Evolutionary conservation across 2,113 vertebrate genomes (phyloP), one percentile per base, ranked within the genome.

Genomic region (Thalassarche chlororhynchos): DNA sequence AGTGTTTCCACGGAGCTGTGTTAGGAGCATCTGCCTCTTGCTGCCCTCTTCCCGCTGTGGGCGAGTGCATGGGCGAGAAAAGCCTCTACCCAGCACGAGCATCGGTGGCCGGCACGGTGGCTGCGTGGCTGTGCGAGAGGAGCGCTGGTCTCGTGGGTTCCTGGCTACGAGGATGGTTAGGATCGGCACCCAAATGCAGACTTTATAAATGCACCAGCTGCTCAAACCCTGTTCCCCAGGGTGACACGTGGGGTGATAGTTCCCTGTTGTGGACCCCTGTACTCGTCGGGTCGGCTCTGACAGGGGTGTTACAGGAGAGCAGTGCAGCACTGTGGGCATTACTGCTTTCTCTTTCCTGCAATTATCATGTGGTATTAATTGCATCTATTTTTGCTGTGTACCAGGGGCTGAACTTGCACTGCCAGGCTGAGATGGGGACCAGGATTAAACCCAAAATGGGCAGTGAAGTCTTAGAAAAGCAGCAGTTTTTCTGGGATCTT

Each of bases 111-210:
- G 65, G 46, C 34, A 13, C 3, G 7, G 52, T 19, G 4, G 1
- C n/a, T 5, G 36, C 1, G 4, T 15, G 68, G 55, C 46, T 36
- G 23, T 11, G 10, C 3, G 14, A 23, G 32, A 25, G 38, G 19
- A 23, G 19, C 2, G 1, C 38, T 38, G 42, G 9, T 28, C 47
- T 42, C 5, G 1, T 6, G 34, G 64, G 14, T 1, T 69, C 58
- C 58, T 20, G 46, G 34, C 65, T n/a, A 1, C 0, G 1, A 7
- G 29, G 20, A 13, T 0, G 3, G 25, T 16, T 29, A 6, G 60
- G 38, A 15, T 20, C 3, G 3, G 20, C 60, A 47, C 46, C 44
- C 14, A n/a, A 12, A 66, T 5, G 14, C 38, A 14, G 29, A 2
- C 32, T 79, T 58, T 17, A 40, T 18, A 11, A 36, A 23, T 3